phyloP scores from a whole-genome alignment of 1,140 invertebrate genomes.

The Drosophila burlai region DNA sequence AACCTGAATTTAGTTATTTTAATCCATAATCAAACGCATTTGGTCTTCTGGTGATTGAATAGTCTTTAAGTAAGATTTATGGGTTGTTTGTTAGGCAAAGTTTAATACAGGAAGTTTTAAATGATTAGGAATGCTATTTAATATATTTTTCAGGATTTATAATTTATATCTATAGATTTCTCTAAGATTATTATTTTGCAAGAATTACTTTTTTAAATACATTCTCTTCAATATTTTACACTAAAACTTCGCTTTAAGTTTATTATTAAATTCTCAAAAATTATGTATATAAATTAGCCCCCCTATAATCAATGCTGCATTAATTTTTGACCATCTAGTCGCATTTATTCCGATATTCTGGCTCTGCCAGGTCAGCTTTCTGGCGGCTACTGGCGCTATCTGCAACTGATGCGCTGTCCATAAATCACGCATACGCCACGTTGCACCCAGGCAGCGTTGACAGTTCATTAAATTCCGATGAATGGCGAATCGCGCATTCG shows the following conservation, averaged over 20 bases:
- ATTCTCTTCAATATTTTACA: neutral
- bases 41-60: neutral
- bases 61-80: neutral
- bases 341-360: neutral
- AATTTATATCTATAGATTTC: neutral
- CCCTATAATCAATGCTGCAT: neutral
- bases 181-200: no score
- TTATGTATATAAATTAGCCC: neutral
- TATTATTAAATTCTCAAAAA: no score
- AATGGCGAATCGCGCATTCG: conserved; percentile 42
- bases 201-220: neutral
- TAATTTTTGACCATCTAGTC: conserved; percentile 8
- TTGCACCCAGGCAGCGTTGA: conserved; percentile 56
- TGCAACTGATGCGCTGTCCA: conserved; percentile 40
- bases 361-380: conserved; percentile 10
- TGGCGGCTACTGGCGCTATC: conserved; percentile 1
- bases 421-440: conserved; percentile 77
- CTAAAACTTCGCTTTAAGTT: neutral
- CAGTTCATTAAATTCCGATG: conserved; percentile 77
- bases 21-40: neutral
- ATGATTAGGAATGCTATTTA: no score
- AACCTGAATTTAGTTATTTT: conserved; percentile 14
- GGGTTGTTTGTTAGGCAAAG: no score
- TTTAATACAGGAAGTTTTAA: no score
- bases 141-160: neutral